Evolutionary conservation across 2,888 invertebrate species (phyloP).

Genomic region (Polietes domitor): DNA sequence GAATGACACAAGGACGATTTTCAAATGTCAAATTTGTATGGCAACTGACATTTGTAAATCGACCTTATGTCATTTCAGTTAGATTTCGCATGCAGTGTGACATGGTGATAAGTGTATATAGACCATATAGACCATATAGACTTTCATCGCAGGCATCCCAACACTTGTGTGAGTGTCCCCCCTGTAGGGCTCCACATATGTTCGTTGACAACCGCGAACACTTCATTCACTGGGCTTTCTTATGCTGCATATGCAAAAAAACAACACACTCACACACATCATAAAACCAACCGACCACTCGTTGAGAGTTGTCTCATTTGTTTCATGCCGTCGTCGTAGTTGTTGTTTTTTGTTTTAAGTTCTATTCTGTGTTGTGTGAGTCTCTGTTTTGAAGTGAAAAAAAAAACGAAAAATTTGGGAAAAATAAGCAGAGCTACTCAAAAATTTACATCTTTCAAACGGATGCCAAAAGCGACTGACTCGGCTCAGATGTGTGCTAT

Average conservation of each 20-base stretch:
- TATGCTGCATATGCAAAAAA: conserved; percentile 15
- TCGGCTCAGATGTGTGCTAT: neutral
- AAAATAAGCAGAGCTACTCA: conserved; percentile 4
- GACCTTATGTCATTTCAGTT: too few relatives aligned
- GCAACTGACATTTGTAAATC: too few relatives aligned
- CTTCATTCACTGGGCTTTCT: neutral
- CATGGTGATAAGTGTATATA: too few relatives aligned
- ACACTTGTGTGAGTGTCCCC: too few relatives aligned
- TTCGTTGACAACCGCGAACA: neutral
- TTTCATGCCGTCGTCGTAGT: neutral
- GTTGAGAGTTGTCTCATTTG: conserved; percentile 6
- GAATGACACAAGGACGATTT: too few relatives aligned
- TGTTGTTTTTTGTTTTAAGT: neutral
- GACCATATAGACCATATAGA: too few relatives aligned
- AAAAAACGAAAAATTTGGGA: neutral
- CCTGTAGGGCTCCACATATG: neutral
- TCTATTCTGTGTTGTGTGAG: neutral
- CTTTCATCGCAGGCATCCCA: too few relatives aligned
- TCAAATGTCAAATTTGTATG: too few relatives aligned
- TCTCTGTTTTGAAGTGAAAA: neutral
- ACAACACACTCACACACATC: neutral
- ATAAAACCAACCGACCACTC: neutral
- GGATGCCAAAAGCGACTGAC: conserved; percentile 10
- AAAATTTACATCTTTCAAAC: conserved; percentile 34
- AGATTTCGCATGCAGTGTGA: too few relatives aligned